Evolutionary conservation across 2,888 invertebrate species (phyloP), one percentile per base, ranked within the genome.

Genomic region (Agonopterix heracliana): DNA sequence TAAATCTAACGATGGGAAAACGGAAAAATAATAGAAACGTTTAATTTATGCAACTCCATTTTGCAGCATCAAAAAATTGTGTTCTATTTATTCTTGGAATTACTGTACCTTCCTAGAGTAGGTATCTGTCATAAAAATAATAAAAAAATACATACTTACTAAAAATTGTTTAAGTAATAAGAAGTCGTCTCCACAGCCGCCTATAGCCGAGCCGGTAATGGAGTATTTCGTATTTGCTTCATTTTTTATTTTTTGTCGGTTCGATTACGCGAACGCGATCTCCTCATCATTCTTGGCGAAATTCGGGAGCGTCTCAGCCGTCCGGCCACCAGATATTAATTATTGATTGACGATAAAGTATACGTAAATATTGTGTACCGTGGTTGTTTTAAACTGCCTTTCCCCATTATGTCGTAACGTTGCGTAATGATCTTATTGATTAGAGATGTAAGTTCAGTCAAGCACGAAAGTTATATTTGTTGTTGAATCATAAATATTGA

Each of bases 221-320:
- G 81, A 85, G 86, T 85, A 87, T 86, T 88, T 86, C 84, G 85
- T 87, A 87, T 88, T 88, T 88, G 85, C 75, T 81, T 88, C 86
- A 85, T 85, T 88, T 86, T 87, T 87, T 78, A 81, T 81, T 88
- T 88, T 88, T 87, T 87, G 84, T 66, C 69, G 71, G 81, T 81
- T 85, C 87, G 87, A 87, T 88, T 88, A 88, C 88, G 75, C 83
- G 88, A 85, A 87, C 84, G 84, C 87, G 87, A 86, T 84, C 82
- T 78, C 75, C 75, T 74, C 82, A 79, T 82, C 82, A 78, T 81
- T 83, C 82, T 78, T 66, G 74, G 83, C 83, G 84, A 87, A 88
- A 88, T 88, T 88, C 88, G 88, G 88, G 86, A 88, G 88, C 88
- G 80, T 83, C 82, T 82, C 74, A 73, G 66, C 78, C 77, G 77